These are phyloP conservation scores for Lissocephala sabroskyi DNA, from an alignment of 2,888 invertebrate genomes.

Conservation along the genomic window DNA sequence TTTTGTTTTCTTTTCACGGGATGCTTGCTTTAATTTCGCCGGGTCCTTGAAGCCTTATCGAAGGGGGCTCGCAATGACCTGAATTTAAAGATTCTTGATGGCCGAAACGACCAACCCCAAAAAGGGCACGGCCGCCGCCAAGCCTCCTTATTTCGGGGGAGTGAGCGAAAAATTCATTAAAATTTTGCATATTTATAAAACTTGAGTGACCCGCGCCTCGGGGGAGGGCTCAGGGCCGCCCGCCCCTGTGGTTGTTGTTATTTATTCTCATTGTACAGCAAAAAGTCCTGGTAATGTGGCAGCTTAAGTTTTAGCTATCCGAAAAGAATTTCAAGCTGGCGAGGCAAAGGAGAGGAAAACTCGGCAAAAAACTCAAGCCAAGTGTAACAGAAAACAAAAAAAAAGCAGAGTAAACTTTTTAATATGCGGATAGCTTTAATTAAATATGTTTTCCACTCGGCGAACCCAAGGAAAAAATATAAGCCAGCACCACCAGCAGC, in stretches of 20 bases:
- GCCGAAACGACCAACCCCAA: conserved; percentile 20
- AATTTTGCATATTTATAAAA: conserved; percentile 65
- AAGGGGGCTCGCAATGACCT: conserved; percentile 30
- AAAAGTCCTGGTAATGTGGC: conserved; percentile 47
- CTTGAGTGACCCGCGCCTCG: conserved; percentile 56
- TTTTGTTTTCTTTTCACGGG: too few species aligned
- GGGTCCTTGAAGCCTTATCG: conserved; percentile 32
- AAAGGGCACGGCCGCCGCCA: background rate
- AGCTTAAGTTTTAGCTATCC: conserved; percentile 47
- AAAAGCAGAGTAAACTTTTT: conserved; percentile 46
- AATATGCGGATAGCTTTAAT: conserved; percentile 66
- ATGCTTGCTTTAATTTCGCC: too few species aligned
- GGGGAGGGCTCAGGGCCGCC: conserved; percentile 22
- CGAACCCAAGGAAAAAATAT: conserved; percentile 36
- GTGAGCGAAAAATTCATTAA: conserved; percentile 57
- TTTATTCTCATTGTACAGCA: conserved; percentile 6
- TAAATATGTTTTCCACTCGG: conserved; percentile 62
- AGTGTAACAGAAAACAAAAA: conserved; percentile 47
- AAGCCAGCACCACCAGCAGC: conserved; percentile 11
- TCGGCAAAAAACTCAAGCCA: conserved; percentile 32
- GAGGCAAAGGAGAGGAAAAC: conserved; percentile 20
- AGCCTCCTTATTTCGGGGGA: too few species aligned
- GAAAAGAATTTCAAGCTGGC: background rate
- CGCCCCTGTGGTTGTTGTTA: background rate
- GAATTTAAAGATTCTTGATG: conserved; percentile 55